Conservation (phyloP, 1,140 invertebrate species). For the Neodiprion pinetum region DNA sequence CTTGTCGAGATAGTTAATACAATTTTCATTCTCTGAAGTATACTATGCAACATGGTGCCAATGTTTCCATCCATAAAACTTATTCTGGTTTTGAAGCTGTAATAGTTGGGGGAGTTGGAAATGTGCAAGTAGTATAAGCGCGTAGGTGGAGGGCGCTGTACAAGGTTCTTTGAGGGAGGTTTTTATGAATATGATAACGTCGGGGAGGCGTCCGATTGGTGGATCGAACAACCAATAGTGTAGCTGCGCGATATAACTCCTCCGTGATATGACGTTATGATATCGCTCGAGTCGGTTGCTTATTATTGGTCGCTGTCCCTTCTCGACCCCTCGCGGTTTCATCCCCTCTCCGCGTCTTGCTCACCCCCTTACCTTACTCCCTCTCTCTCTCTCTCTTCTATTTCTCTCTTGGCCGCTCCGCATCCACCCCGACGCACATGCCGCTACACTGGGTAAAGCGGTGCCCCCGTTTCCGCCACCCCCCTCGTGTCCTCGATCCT, state of each 20-base stretch:
- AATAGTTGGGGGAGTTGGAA: no score
- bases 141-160: no score
- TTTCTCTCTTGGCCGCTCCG: conserved; percentile 29
- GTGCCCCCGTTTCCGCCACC: conserved; percentile 28
- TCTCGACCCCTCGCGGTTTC: conserved; percentile 25
- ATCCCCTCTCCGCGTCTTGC: conserved; percentile 10
- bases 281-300: conserved; percentile 49
- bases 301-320: conserved; percentile 57
- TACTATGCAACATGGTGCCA: no score
- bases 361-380: conserved; percentile 1
- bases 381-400: conserved; percentile 23
- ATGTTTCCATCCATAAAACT: no score
- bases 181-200: conserved; percentile 42
- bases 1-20: no score
- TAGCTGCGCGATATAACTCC: conserved; percentile 47
- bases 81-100: no score
- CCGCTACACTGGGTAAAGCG: conserved; percentile 49
- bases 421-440: conserved; percentile 50
- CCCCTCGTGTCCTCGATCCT: conserved; percentile 8
- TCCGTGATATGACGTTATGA: conserved; percentile 63
- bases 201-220: conserved; percentile 42
- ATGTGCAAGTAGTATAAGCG: no score
- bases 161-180: conserved; percentile 21
- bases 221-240: conserved; percentile 53
- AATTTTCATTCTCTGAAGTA: no score